These are phyloP conservation scores for Channa striata DNA, from an alignment of 2,797 vertebrate species.

Conservation along the genomic window DNA sequence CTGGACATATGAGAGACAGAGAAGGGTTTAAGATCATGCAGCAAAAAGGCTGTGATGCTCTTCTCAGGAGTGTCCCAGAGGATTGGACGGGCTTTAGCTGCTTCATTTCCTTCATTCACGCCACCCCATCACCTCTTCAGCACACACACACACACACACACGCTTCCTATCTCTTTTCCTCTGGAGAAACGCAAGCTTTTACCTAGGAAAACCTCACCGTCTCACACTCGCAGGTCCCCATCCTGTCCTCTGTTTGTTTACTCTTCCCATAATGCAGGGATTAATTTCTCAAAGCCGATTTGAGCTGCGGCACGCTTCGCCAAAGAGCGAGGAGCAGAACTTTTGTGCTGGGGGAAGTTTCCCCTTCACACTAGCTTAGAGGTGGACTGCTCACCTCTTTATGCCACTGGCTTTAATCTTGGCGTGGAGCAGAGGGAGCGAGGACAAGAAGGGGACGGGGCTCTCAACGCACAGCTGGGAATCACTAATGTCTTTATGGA, in stretches of 20 bases:
- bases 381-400: slow-evolving; percentile 72
- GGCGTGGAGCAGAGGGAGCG: slow-evolving; percentile 45
- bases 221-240: slow-evolving; percentile 51
- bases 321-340: slow-evolving; percentile 71
- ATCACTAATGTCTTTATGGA: slow-evolving; percentile 65
- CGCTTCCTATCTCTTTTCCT: slow-evolving; percentile 25
- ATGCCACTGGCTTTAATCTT: slow-evolving; percentile 72
- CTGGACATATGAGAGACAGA: slow-evolving; percentile 63
- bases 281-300: slow-evolving; percentile 85
- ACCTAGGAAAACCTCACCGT: slow-evolving; percentile 48
- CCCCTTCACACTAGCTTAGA: slow-evolving; percentile 85
- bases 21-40: slow-evolving; percentile 57
- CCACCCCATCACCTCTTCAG: slow-evolving; percentile 14
- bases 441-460: slow-evolving; percentile 47
- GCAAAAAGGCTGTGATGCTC: slow-evolving; percentile 40
- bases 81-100: slow-evolving; percentile 47
- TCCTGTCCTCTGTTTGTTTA: slow-evolving; percentile 74
- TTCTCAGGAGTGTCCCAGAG: slow-evolving; percentile 58
- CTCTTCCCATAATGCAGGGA: slow-evolving; percentile 75
- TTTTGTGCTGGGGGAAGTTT: slow-evolving; percentile 76
- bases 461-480: slow-evolving; percentile 60
- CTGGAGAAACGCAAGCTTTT: slow-evolving; percentile 56
- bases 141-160: slow-evolving; percentile 14
- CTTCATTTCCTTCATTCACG: slow-evolving; percentile 53
- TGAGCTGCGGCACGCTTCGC: slow-evolving; percentile 68